phyloP scores from a whole-genome alignment of 1,140 invertebrate genomes.

The Procambarus clarkii region DNA sequence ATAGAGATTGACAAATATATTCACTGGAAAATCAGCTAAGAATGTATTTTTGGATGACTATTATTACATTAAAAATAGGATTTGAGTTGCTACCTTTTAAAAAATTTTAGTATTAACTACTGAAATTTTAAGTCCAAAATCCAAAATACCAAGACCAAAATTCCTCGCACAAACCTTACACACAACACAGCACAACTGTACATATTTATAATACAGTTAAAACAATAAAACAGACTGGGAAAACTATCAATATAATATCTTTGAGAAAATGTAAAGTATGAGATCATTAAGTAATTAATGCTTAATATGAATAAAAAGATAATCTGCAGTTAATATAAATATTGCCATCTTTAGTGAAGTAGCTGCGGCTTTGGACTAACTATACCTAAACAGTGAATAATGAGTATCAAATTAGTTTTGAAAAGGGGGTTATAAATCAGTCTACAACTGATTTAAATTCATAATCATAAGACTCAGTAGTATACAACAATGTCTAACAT shows the following conservation, averaged over 20 bases:
- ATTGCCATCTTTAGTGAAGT: neutral
- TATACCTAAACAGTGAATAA: neutral
- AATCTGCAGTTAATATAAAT: neutral
- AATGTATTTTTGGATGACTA: too few relatives aligned
- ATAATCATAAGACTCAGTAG: neutral
- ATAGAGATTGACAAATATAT: too few relatives aligned
- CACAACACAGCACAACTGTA: neutral
- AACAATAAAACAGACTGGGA: neutral
- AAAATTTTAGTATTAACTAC: neutral
- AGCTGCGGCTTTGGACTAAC: neutral
- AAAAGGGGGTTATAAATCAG: neutral
- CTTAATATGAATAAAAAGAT: neutral
- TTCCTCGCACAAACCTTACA: neutral
- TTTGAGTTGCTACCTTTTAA: neutral
- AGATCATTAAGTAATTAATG: neutral
- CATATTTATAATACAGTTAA: neutral
- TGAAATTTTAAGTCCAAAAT: too few relatives aligned
- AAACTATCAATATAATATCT: neutral
- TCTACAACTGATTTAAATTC: neutral
- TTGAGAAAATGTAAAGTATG: neutral
- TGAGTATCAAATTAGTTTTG: neutral
- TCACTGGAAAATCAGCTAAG: too few relatives aligned
- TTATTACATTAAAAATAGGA: too few relatives aligned
- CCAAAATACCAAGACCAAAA: neutral
- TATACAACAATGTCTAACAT: neutral